Evolutionary conservation across 2,113 vertebrate genomes (phyloP), one percentile per base, ranked within the genome.

Genomic region (Acanthisitta chloris): DNA sequence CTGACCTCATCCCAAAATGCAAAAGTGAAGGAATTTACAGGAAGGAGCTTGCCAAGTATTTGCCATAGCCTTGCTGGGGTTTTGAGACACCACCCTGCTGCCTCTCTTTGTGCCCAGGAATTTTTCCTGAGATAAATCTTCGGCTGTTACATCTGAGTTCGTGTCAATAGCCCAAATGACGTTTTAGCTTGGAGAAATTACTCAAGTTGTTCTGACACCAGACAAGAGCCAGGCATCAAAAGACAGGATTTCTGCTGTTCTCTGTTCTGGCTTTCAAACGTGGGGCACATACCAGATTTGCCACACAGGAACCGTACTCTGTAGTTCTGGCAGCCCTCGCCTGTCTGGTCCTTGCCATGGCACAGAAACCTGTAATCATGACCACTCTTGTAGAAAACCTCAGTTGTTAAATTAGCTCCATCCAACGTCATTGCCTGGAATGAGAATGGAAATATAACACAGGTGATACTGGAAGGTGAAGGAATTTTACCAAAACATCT

Each of bases 221-320:
- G 43, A 14, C 21, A 64, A 64, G 31, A 70, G 40, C 10, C 69
- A 67, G 52, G 26, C 29, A 18, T 40, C 7, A 2, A 29, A 48
- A 69, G 65, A 55, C 36, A 59, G 28, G 66, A 23, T 80, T 94
- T 66, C 71, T 94, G 64, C 38, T 59, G 59, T 34, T 81, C 34
- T 40, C 46, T 48, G 38, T 9, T 24, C 54, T 45, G 49, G 11
- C 24, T 69, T 67, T 61, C 43, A 8, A 4, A 13, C 19, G 3
- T 1, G 34, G 46, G 46, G 36, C 45, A 97, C 98, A 3, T 97
- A 99, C 99, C 99, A 12, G 99, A 98, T 95, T 98, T 99, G 76
- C 99, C 99, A 36, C 99, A 99, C 21, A 99, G 98, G 96, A 99
- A 99, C 67, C 99, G 98, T 33, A 99, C 99, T 66, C 98, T 98